Percentiles rank a stretch among this genome's conserved stretches.
phyloP scores from a whole-genome alignment of 1,140 invertebrate species.

The Lamellibrachia luymesi region DNA sequence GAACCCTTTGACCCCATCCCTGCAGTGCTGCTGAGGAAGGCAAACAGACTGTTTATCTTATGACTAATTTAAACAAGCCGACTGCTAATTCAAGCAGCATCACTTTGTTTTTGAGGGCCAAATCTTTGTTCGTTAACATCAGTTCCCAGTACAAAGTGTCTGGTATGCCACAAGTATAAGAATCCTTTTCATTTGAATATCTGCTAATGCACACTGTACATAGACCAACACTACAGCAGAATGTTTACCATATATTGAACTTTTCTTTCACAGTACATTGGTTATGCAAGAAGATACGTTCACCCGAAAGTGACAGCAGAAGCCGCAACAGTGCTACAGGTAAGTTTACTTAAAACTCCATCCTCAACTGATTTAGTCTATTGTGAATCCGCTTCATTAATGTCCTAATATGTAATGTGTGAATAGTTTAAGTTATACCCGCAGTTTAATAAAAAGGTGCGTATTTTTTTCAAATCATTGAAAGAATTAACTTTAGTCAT shows the following conservation, averaged over 20 bases:
- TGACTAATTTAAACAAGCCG: too few species aligned
- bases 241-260: neutral
- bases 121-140: too few species aligned
- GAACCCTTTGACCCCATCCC: conserved; percentile 71
- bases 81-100: too few species aligned
- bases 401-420: too few species aligned
- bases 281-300: conserved; percentile 86
- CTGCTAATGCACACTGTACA: neutral
- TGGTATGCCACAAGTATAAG: neutral
- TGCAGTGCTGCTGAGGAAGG: conserved; percentile 65
- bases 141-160: neutral
- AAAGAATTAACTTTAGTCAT: too few species aligned
- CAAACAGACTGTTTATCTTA: conserved; percentile 25
- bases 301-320: conserved; percentile 73
- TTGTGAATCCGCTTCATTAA: too few species aligned
- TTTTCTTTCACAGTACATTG: conserved; percentile 70
- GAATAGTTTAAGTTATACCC: too few species aligned
- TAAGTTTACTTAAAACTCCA: conserved; percentile 16
- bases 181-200: neutral
- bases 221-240: neutral
- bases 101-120: too few species aligned
- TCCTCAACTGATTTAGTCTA: too few species aligned
- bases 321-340: conserved; percentile 68
- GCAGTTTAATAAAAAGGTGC: too few species aligned
- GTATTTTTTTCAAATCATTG: too few species aligned